Conservation (phyloP, 2,888 invertebrate species). For the Odontomyia ornata region DNA sequence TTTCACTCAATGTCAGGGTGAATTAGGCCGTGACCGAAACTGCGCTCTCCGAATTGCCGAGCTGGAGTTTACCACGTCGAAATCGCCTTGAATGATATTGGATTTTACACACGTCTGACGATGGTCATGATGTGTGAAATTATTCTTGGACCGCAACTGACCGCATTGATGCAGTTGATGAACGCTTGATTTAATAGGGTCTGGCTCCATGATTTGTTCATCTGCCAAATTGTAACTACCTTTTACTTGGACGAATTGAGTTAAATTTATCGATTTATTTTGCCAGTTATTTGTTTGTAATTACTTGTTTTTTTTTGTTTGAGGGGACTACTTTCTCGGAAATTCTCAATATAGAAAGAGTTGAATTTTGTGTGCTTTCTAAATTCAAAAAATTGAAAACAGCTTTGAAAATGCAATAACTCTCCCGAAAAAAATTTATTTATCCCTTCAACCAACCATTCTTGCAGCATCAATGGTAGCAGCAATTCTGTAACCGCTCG, state of each 20-base stretch:
- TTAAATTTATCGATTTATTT: not conserved
- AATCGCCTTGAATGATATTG: conserved; percentile 34
- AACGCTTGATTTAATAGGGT: not conserved
- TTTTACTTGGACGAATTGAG: conserved; percentile 31
- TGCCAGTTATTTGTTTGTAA: not conserved
- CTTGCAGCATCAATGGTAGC: too few species aligned
- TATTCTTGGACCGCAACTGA: conserved; percentile 46
- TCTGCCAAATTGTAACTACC: not conserved
- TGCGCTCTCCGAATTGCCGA: conserved; percentile 36
- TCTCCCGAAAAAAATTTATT: too few species aligned
- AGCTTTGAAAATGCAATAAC: too few species aligned
- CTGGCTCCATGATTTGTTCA: not conserved
- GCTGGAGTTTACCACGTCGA: too few species aligned
- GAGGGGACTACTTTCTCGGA: conserved; percentile 33
- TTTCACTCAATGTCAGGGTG: conserved; percentile 32
- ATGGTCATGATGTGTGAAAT: conserved; percentile 49
- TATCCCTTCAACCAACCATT: too few species aligned
- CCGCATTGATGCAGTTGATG: not conserved
- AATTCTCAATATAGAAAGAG: too few species aligned
- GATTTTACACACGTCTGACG: conserved; percentile 49
- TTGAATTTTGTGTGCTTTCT: too few species aligned
- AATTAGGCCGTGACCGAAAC: conserved; percentile 38
- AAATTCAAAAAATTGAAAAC: conserved; percentile 4
- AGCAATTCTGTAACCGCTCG: too few species aligned
- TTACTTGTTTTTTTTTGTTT: conserved; percentile 30